Conservation (phyloP, 2,888 invertebrate species). For the Argyresthia albistria region DNA sequence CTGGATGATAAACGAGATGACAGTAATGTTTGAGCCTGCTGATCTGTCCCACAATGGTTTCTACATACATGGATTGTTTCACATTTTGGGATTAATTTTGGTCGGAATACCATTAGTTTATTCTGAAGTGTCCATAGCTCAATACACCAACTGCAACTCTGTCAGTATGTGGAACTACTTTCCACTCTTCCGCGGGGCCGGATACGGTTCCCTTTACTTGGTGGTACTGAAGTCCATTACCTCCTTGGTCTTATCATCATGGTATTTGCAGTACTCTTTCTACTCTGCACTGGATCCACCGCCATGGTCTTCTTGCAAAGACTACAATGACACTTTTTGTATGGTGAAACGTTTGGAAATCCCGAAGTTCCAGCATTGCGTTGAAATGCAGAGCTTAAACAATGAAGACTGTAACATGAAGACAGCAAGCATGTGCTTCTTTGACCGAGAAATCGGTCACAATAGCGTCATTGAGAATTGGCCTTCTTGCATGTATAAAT, state of each 20-base stretch:
- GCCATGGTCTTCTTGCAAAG: slow-evolving; percentile 49
- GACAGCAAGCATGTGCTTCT: slow-evolving; percentile 50
- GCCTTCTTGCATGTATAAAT: slow-evolving; percentile 25
- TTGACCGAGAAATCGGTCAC: slow-evolving; percentile 41
- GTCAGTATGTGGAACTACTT: slow-evolving; percentile 51
- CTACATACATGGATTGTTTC: slow-evolving; percentile 29
- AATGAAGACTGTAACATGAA: slow-evolving; percentile 49
- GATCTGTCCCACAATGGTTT: slow-evolving; percentile 43
- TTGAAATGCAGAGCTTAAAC: slow-evolving; percentile 43
- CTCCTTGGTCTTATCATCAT: slow-evolving; percentile 34
- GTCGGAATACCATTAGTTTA: slow-evolving; percentile 51
- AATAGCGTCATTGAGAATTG: slow-evolving; percentile 25
- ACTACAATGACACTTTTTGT: slow-evolving; percentile 30
- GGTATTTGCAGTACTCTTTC: slow-evolving; percentile 49
- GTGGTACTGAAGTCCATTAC: slow-evolving; percentile 38
- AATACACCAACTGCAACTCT: slow-evolving; percentile 46
- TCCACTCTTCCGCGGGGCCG: slow-evolving; percentile 43
- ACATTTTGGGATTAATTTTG: slow-evolving; percentile 33
- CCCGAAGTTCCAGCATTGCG: slow-evolving; percentile 50
- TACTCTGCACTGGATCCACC: slow-evolving; percentile 39
- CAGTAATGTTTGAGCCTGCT: slow-evolving; percentile 30
- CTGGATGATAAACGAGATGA: slow-evolving; percentile 51
- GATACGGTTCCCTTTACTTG: slow-evolving; percentile 37
- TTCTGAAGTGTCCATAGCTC: slow-evolving; percentile 52
- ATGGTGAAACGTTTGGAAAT: slow-evolving; percentile 53